Percentiles rank a stretch among this genome's conserved stretches.
These are phyloP conservation scores for Drosophila chauvacae DNA, from an alignment of 1,140 invertebrate genomes.

Conservation along the genomic window DNA sequence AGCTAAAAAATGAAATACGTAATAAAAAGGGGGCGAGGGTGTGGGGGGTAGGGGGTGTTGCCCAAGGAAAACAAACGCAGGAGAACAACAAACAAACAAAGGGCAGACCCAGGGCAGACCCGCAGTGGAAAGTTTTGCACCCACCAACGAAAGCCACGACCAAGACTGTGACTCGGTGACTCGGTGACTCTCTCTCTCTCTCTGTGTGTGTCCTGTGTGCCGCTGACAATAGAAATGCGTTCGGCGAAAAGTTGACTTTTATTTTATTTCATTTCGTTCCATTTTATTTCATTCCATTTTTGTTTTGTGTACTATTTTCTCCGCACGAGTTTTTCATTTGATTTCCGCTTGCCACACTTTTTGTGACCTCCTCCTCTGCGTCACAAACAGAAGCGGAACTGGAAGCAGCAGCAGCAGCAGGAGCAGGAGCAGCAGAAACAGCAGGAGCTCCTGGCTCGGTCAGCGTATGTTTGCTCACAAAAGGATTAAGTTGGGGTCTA, in stretches of 20 bases:
- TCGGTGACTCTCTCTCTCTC: too few relatives aligned
- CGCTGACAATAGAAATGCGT: constrained; percentile 79
- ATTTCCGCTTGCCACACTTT: constrained; percentile 75
- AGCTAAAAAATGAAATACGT: constrained; percentile 62
- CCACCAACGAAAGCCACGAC: constrained; percentile 40
- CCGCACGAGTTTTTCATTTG: constrained; percentile 74
- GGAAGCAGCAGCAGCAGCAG: constrained; percentile 7
- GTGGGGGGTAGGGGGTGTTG: neutral
- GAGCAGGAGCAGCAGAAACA: constrained; percentile 7
- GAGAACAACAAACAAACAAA: constrained; percentile 65
- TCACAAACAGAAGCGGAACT: constrained; percentile 21
- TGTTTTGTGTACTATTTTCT: constrained; percentile 48
- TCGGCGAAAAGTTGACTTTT: constrained; percentile 67
- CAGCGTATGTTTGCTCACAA: constrained; percentile 72
- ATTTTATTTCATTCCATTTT: constrained; percentile 24
- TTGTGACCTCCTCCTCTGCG: constrained; percentile 35
- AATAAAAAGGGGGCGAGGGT: constrained; percentile 24
- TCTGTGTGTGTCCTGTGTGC: constrained; percentile 12
- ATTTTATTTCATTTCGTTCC: constrained; percentile 30
- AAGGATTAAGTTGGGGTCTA: constrained; percentile 70
- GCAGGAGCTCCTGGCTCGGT: constrained; percentile 13
- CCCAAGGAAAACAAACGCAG: constrained; percentile 16
- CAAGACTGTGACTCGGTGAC: constrained; percentile 23
- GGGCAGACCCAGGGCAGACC: constrained; percentile 44
- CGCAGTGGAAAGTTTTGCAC: constrained; percentile 67